phyloP scores from a whole-genome alignment of 2,797 vertebrate species.

The Pseudotriccus pelzelni region DNA sequence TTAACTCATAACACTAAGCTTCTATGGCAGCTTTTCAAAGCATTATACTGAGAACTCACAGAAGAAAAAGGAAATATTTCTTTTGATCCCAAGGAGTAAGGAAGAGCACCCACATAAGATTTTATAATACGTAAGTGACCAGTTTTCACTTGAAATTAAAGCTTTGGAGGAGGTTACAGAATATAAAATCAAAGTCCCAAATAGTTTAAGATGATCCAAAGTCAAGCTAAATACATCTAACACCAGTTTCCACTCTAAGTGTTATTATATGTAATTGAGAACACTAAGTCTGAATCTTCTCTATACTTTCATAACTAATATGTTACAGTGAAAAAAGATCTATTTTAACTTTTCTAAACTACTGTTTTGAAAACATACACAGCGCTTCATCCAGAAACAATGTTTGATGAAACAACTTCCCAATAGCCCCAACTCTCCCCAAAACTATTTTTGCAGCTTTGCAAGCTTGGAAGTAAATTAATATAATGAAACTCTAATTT shows the following conservation, averaged over 20 bases:
- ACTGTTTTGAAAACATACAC: neutral
- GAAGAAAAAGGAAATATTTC: neutral
- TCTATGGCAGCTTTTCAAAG: neutral
- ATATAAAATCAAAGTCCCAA: neutral
- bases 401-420: neutral
- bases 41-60: neutral
- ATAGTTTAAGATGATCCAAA: neutral
- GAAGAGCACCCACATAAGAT: neutral
- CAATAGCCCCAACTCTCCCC: neutral
- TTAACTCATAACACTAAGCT: neutral
- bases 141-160: neutral
- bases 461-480: neutral
- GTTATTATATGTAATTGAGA: neutral
- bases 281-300: neutral
- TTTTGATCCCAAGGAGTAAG: neutral
- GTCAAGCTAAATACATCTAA: neutral
- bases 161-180: neutral
- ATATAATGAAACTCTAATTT: neutral
- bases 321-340: accelerated
- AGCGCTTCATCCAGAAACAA: neutral
- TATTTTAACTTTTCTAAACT: neutral
- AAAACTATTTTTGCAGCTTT: neutral
- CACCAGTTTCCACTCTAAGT: neutral
- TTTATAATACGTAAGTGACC: neutral
- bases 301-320: neutral